Evolutionary conservation across 35 echinoderm and acorn worm genomes (phyloP).

Genomic region (Anneissia japonica): DNA sequence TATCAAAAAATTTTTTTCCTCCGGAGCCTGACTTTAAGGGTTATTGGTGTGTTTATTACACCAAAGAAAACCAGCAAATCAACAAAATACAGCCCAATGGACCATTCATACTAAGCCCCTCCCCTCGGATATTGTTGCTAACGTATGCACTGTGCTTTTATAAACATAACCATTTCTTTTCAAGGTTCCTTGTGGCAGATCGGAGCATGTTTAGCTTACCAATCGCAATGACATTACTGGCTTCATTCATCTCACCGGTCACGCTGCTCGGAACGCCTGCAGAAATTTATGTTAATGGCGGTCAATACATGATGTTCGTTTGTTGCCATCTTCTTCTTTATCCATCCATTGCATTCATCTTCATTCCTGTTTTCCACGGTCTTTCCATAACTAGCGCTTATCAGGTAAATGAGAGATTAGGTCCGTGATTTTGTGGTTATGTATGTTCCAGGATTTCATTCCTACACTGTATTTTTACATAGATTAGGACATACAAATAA

Average conservation of each 20-base stretch:
- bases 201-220: slow-evolving; percentile 38
- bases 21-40: no score
- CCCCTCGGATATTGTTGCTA: no score
- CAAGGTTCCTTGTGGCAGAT: slow-evolving; percentile 63
- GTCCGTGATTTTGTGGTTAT: background rate
- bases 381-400: slow-evolving; percentile 42
- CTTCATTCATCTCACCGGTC: slow-evolving; percentile 67
- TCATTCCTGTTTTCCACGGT: slow-evolving; percentile 56
- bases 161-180: no score
- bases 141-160: no score
- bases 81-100: no score
- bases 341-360: slow-evolving; percentile 40
- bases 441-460: background rate
- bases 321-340: slow-evolving; percentile 33
- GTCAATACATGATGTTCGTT: slow-evolving; percentile 40
- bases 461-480: no score
- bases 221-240: slow-evolving; percentile 53
- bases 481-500: no score
- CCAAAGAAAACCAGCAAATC: no score
- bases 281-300: slow-evolving; percentile 65
- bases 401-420: slow-evolving; percentile 21
- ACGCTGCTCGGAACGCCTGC: slow-evolving; percentile 64
- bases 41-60: no score
- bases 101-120: no score
- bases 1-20: no score